Conservation (phyloP, 1,140 invertebrate species). For the Conus betulinus region DNA sequence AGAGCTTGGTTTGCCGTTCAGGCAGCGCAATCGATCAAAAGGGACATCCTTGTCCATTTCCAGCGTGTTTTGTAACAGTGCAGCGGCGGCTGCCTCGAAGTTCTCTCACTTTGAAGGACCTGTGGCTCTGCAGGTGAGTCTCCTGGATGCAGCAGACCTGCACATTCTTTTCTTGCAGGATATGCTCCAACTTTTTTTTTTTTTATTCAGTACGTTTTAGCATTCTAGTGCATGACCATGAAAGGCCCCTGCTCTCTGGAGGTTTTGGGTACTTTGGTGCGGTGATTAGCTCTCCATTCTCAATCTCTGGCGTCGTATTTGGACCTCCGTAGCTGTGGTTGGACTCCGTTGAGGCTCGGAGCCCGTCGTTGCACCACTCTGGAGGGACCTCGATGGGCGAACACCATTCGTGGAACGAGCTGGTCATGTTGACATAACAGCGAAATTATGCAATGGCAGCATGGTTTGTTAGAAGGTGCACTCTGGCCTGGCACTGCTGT, state of each 20-base stretch:
- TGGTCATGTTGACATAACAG: background rate
- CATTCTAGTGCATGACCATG: background rate
- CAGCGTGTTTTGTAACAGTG: too few species aligned
- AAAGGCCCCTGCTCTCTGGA: background rate
- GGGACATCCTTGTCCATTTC: too few species aligned
- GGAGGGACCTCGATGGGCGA: background rate
- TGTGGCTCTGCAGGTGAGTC: constrained; percentile 16
- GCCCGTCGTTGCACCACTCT: background rate
- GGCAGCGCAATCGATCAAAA: too few species aligned
- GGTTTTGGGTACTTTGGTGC: background rate
- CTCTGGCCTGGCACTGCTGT: background rate
- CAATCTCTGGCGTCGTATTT: too few species aligned
- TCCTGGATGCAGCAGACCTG: constrained; percentile 28
- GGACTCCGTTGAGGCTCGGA: constrained; percentile 7
- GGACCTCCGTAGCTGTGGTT: background rate
- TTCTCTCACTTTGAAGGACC: background rate
- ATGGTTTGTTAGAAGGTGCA: background rate
- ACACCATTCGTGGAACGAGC: background rate
- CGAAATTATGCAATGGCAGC: background rate
- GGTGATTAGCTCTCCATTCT: too few species aligned
- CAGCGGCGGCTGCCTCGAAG: too few species aligned
- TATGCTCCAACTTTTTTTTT: background rate
- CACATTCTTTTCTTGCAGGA: background rate
- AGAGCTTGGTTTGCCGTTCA: too few species aligned
- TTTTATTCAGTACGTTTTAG: background rate